These are phyloP conservation scores for Palythoa grandiflora DNA, from an alignment of 92 coral and sea anemone genomes.

Conservation along the genomic window DNA sequence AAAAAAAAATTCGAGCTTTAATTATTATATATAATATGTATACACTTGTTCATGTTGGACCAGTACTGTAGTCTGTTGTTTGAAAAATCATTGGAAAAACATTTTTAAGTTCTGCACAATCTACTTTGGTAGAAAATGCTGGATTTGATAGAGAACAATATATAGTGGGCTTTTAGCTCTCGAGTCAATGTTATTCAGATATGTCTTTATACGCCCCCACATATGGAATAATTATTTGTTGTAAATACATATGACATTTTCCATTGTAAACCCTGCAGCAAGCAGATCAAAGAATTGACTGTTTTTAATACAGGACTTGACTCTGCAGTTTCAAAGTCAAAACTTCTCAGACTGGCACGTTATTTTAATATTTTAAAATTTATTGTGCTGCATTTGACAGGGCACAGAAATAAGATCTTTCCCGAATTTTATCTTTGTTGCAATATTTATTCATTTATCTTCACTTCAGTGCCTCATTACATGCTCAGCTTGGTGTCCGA, in stretches of 20 bases:
- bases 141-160: constrained; percentile 37
- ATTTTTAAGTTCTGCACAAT: constrained; percentile 4
- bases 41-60: neutral
- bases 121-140: constrained; percentile 15
- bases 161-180: constrained; percentile 34
- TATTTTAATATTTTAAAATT: neutral
- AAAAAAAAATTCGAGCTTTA: neutral
- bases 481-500: neutral
- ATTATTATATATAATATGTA: neutral
- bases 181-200: constrained; percentile 32
- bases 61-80: neutral
- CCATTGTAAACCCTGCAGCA: neutral
- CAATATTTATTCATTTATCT: constrained; percentile 19
- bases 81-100: neutral
- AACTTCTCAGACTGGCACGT: neutral
- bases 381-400: neutral
- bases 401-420: neutral
- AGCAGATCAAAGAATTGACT: neutral
- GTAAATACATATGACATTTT: constrained; percentile 24
- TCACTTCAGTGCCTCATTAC: neutral
- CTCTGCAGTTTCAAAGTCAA: neutral
- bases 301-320: constrained; percentile 1
- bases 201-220: constrained; percentile 22
- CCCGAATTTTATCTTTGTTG: neutral
- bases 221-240: neutral